These are phyloP conservation scores for Agriopis leucophaearia DNA, from an alignment of 2,888 invertebrate genomes.

Conservation along the genomic window DNA sequence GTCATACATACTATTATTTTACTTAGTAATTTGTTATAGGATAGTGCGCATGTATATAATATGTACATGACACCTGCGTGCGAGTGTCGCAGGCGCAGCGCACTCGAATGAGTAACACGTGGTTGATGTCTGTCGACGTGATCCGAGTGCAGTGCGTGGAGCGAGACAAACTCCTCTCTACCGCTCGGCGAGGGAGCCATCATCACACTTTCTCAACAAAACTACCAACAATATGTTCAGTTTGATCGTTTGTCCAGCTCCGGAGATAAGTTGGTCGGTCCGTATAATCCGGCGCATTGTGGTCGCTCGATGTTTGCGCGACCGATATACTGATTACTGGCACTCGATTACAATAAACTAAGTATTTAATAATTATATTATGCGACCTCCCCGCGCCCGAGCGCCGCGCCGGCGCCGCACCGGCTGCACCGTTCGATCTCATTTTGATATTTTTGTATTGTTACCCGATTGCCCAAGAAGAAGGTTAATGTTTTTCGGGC, in stretches of 20 bases:
- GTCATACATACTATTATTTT: too few species aligned
- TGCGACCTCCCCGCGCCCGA: neutral
- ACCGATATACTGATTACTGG: conserved; percentile 14
- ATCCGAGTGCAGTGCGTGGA: conserved; percentile 6
- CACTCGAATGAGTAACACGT: too few species aligned
- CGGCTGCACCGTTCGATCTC: too few species aligned
- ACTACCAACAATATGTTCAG: neutral
- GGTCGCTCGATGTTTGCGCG: neutral
- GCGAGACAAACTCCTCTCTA: neutral
- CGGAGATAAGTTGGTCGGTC: neutral
- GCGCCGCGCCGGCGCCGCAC: too few species aligned
- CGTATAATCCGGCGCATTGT: conserved; percentile 3
- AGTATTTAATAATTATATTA: neutral
- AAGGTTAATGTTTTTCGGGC: too few species aligned
- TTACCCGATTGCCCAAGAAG: too few species aligned
- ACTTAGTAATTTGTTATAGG: too few species aligned
- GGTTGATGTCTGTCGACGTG: conserved; percentile 16
- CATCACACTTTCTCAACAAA: neutral
- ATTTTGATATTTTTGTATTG: too few species aligned
- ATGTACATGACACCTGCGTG: too few species aligned
- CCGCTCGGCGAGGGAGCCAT: neutral
- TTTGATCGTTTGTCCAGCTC: neutral
- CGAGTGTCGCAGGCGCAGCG: too few species aligned
- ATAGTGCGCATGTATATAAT: too few species aligned
- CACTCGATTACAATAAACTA: conserved; percentile 7